A percentile compares a stretch with the other conserved stretches of the same genome.
These are phyloP conservation scores for Trididemnum clinides DNA, from an alignment of 23 tunicate genomes.

Conservation along the genomic window DNA sequence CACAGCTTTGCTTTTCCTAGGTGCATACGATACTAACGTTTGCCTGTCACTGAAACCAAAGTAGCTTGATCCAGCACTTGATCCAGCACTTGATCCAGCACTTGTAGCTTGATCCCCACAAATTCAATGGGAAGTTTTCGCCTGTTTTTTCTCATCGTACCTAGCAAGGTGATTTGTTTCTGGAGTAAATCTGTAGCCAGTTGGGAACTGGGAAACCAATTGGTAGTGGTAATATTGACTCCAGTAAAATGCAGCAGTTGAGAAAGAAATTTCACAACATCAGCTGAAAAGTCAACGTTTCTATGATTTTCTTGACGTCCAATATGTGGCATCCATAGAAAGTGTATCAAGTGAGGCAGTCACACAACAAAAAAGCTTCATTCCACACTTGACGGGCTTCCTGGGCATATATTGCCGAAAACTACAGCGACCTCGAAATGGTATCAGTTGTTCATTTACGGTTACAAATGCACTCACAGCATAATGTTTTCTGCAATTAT, in stretches of 20 bases:
- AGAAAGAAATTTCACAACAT: constrained; percentile 27
- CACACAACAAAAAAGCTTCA: no score
- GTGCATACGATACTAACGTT: no score
- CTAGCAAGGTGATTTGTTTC: constrained; percentile 19
- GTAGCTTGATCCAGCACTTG: not conserved
- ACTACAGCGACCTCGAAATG: constrained; percentile 40
- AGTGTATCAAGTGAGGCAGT: constrained; percentile 31
- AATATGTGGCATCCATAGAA: constrained; percentile 30
- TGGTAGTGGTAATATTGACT: constrained; percentile 23
- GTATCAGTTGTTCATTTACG: constrained; percentile 43
- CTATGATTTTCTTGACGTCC: constrained; percentile 34
- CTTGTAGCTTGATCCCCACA: no score
- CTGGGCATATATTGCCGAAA: constrained; percentile 36
- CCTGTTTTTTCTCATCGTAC: constrained; percentile 18
- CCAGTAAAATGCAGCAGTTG: constrained; percentile 24
- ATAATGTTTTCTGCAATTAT: constrained; percentile 24
- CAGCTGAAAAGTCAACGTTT: constrained; percentile 37
- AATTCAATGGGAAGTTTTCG: not conserved
- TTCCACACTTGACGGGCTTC: constrained; percentile 43
- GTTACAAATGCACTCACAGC: constrained; percentile 21
- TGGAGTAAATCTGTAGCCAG: constrained; percentile 19
- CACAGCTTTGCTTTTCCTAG: no score
- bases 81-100: no score
- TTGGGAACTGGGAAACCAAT: constrained; percentile 37
- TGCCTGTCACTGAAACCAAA: constrained; percentile 14